These are phyloP conservation scores for Catamblyrhynchus diadema DNA, from an alignment of 2,797 vertebrate species.

Conservation along the genomic window DNA sequence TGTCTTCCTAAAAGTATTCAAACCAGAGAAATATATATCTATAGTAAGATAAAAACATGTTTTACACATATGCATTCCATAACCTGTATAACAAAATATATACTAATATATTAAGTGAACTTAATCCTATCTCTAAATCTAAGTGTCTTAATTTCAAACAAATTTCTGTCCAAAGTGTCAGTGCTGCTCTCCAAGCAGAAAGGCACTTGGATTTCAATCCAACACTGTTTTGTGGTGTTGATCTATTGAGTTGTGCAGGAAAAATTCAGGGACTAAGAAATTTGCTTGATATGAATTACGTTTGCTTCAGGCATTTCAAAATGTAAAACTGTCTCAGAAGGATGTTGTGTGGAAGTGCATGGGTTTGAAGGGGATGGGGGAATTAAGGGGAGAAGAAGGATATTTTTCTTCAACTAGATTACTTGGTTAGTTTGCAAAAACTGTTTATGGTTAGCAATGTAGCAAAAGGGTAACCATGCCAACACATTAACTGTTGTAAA, in stretches of 20 bases:
- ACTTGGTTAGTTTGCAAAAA: background rate
- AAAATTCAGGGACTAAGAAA: background rate
- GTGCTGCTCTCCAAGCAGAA: background rate
- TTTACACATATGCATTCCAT: background rate
- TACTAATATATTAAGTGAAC: background rate
- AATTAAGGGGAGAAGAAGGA: background rate
- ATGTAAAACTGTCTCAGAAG: background rate
- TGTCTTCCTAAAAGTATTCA: background rate
- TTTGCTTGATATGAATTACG: background rate
- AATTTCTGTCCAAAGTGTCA: background rate
- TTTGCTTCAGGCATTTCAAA: background rate
- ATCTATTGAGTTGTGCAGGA: background rate
- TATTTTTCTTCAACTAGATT: background rate
- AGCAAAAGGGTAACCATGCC: slow-evolving; percentile 20
- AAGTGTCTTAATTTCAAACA: background rate
- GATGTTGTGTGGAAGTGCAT: background rate
- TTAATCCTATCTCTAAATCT: background rate
- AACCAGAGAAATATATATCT: background rate
- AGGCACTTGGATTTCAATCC: background rate
- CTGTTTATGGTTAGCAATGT: background rate
- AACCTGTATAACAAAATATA: background rate
- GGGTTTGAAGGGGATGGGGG: background rate
- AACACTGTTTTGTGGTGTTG: background rate
- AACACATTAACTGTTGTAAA: slow-evolving; percentile 3
- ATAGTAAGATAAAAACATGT: background rate